Evolutionary conservation across 2,888 invertebrate genomes (phyloP).

Genomic region (Eupithecia vulgata): DNA sequence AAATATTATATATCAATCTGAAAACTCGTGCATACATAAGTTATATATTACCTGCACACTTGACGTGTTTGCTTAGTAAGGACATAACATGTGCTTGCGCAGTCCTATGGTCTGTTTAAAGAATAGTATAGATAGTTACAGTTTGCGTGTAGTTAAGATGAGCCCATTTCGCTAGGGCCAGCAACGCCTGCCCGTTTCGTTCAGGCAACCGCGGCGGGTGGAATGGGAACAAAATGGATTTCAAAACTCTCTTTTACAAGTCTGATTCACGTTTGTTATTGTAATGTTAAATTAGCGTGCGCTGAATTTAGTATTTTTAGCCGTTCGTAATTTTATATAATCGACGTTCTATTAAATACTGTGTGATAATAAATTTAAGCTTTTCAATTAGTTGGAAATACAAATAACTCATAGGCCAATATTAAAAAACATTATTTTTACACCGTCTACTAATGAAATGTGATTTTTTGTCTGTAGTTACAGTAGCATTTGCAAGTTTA

Average conservation of each 20-base stretch:
- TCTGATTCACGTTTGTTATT: slow-evolving; percentile 59
- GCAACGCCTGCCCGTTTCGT: slow-evolving; percentile 38
- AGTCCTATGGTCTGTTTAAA: neutral
- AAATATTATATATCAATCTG: neutral
- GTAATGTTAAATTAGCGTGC: slow-evolving; percentile 46
- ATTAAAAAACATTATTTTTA: slow-evolving; percentile 83
- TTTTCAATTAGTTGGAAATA: slow-evolving; percentile 80
- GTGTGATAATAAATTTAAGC: slow-evolving; percentile 84
- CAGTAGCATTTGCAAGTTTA: slow-evolving; percentile 15
- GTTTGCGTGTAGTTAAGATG: slow-evolving; percentile 14
- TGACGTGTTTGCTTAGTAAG: neutral
- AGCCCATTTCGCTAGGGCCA: neutral
- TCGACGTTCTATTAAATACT: slow-evolving; percentile 76
- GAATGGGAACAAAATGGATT: slow-evolving; percentile 54
- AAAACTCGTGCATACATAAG: neutral
- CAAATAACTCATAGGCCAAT: slow-evolving; percentile 81
- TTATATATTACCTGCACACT: slow-evolving; percentile 1
- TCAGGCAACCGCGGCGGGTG: slow-evolving; percentile 46
- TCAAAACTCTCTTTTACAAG: slow-evolving; percentile 56
- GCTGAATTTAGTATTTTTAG: slow-evolving; percentile 58
- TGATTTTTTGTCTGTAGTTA: slow-evolving; percentile 66
- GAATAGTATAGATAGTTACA: neutral
- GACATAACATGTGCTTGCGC: neutral
- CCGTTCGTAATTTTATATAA: slow-evolving; percentile 73
- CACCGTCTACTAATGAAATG: slow-evolving; percentile 78